These are phyloP conservation scores for Phortica variegata DNA, from an alignment of 1,140 invertebrate species.

Conservation along the genomic window DNA sequence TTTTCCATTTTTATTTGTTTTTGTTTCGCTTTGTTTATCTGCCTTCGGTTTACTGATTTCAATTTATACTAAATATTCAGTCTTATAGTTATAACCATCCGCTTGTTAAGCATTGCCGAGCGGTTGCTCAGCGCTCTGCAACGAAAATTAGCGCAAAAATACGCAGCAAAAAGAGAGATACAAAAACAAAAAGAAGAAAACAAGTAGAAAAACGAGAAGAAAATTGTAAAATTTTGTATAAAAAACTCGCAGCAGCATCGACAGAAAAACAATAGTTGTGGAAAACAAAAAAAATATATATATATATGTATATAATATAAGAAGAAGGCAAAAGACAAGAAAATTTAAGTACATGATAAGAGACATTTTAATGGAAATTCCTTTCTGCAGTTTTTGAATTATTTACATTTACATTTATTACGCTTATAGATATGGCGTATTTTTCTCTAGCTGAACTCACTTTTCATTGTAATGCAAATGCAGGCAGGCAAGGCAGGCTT, in stretches of 20 bases:
- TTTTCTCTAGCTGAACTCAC: conserved; percentile 13
- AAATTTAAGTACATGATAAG: conserved; percentile 51
- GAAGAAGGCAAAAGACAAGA: conserved; percentile 21
- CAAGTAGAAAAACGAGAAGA: conserved; percentile 22
- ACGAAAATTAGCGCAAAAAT: conserved; percentile 29
- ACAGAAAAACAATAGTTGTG: conserved; percentile 11
- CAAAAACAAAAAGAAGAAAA: conserved; percentile 15
- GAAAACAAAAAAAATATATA: conserved; percentile 8
- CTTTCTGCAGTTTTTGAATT: conserved; percentile 50
- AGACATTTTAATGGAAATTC: conserved; percentile 53
- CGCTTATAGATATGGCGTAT: conserved; percentile 28
- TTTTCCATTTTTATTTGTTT: conserved; percentile 10
- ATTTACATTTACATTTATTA: conserved; percentile 46
- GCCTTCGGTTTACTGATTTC: no score
- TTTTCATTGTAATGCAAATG: conserved; percentile 48
- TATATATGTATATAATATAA: conserved; percentile 1
- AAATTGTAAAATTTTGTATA: no score
- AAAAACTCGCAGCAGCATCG: no score
- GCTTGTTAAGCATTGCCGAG: conserved; percentile 54
- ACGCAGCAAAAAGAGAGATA: conserved; percentile 8
- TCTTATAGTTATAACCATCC: conserved; percentile 55
- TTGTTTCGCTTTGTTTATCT: no score
- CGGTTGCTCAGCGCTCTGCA: conserved; percentile 31
- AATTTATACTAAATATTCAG: conserved; percentile 57
- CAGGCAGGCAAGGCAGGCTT: conserved; percentile 23